Conservation (phyloP, 2,113 vertebrate species). For the Bostrychus sinensis region DNA sequence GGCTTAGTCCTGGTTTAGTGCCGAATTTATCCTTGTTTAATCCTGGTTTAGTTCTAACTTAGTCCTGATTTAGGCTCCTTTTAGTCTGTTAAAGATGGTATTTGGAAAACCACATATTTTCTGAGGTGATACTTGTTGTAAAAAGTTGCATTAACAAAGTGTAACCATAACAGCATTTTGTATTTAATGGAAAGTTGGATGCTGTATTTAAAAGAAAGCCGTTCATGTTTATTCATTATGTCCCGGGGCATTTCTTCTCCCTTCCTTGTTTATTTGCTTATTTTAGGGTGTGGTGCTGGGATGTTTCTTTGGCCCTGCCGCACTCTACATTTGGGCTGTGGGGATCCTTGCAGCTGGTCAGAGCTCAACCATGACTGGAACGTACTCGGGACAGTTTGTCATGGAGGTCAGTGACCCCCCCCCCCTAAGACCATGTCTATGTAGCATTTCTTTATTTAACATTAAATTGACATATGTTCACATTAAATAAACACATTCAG, state of each 20-base stretch:
- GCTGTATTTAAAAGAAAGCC: neutral
- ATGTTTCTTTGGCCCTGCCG: conserved; percentile 87
- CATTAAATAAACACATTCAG: neutral
- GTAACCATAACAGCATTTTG: too few species aligned
- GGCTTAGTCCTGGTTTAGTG: too few species aligned
- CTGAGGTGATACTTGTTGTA: too few species aligned
- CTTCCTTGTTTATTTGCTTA: conserved; percentile 2
- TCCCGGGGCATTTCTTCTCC: neutral
- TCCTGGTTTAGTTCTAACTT: too few species aligned
- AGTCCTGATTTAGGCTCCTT: too few species aligned
- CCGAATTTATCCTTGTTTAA: too few species aligned
- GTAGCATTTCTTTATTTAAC: too few species aligned
- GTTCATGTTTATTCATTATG: neutral
- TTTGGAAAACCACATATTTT: too few species aligned
- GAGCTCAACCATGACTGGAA: conserved; percentile 96
- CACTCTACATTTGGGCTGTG: conserved; percentile 93
- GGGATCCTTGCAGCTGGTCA: conserved; percentile 93
- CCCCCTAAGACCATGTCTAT: neutral
- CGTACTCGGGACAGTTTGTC: conserved; percentile 93
- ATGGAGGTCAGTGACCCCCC: conserved; percentile 85
- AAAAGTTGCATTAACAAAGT: too few species aligned
- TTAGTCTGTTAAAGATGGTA: too few species aligned
- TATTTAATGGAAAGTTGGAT: too few species aligned
- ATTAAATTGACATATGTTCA: neutral
- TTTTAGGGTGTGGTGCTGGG: conserved; percentile 87